Evolutionary conservation across 1,140 invertebrate genomes (phyloP).

Genomic region (Trinorchestia longiramus): DNA sequence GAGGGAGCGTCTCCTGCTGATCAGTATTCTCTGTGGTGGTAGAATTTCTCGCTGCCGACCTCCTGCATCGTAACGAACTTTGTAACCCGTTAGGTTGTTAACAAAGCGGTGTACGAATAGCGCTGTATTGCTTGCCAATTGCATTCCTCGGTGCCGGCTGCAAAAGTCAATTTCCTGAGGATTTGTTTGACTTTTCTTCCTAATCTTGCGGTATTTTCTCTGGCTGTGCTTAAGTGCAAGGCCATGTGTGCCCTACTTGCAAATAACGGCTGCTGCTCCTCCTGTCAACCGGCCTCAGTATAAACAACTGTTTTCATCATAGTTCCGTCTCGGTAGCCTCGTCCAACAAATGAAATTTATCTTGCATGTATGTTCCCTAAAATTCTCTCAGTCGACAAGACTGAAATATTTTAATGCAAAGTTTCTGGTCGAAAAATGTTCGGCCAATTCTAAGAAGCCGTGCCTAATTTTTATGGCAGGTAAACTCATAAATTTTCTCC

Average conservation of each 20-base stretch:
- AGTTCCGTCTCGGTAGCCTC: neutral
- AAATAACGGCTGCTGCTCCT: neutral
- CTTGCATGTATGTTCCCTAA: neutral
- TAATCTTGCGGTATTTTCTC: slow-evolving; percentile 28
- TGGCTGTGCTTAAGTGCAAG: neutral
- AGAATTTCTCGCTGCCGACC: neutral
- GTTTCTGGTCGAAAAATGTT: too few relatives aligned
- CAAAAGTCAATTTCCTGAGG: neutral
- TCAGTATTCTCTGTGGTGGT: neutral
- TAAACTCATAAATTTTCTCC: neutral
- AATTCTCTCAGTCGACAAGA: too few relatives aligned
- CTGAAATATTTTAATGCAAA: too few relatives aligned
- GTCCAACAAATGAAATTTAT: neutral
- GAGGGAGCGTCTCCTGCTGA: neutral
- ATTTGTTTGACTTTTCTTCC: neutral
- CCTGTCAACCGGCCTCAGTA: neutral
- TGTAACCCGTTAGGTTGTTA: neutral
- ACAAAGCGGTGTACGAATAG: neutral
- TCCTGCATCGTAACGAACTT: neutral
- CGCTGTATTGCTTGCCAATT: slow-evolving; percentile 14
- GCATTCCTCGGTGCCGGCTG: neutral
- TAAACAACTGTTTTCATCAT: neutral
- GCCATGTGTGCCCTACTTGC: slow-evolving; percentile 30
- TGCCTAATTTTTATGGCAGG: neutral
- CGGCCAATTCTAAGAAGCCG: neutral